Conservation (phyloP, 2,113 vertebrate genomes). For the Platanista minor region DNA sequence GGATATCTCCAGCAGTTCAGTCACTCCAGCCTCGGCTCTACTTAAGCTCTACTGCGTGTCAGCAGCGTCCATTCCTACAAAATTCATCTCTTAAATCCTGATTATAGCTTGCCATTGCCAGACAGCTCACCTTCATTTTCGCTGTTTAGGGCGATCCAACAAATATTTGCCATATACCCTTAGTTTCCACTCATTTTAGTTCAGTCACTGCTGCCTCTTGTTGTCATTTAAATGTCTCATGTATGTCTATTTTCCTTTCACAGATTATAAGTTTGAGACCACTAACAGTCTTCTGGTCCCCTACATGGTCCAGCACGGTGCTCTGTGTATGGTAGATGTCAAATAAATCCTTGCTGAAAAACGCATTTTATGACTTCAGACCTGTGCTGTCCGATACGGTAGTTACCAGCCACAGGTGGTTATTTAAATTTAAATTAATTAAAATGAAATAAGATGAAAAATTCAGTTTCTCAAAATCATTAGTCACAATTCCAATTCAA, state of each 20-base stretch:
- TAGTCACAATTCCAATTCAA: not conserved
- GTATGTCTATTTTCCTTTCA: not conserved
- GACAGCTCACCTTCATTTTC: not conserved
- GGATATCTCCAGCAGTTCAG: not conserved
- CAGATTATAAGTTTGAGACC: not conserved
- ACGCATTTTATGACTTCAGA: not conserved
- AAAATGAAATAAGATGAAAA: not conserved
- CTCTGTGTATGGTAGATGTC: not conserved
- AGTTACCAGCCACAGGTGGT: not conserved
- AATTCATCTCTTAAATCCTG: not conserved
- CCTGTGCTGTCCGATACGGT: not conserved
- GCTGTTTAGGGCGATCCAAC: not conserved
- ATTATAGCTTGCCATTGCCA: not conserved
- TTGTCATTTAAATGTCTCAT: not conserved
- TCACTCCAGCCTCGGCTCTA: not conserved
- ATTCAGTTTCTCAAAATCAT: not conserved
- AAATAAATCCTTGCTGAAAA: not conserved
- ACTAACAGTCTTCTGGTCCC: not conserved
- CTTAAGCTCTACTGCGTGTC: not conserved
- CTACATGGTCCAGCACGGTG: not conserved
- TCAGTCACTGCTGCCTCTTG: not conserved
- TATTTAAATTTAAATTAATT: not conserved
- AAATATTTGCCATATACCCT: not conserved
- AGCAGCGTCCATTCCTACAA: not conserved
- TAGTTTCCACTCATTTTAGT: not conserved